phyloP scores from a whole-genome alignment of 2,113 vertebrate genomes.

The Podiceps cristatus region DNA sequence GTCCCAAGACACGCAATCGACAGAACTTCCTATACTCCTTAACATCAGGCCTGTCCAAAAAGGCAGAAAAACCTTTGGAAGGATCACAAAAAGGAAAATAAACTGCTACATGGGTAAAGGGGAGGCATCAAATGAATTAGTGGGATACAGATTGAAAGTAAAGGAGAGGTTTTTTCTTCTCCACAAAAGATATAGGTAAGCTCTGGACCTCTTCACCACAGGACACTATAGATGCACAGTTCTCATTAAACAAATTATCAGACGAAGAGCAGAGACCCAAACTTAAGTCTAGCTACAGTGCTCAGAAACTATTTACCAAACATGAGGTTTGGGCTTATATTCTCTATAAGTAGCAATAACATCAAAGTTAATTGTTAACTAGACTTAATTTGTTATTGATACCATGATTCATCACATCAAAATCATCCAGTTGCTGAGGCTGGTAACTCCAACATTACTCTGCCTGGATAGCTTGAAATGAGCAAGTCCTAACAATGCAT shows the following conservation, averaged over 20 bases:
- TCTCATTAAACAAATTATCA: neutral
- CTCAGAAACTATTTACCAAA: neutral
- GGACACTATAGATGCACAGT: neutral
- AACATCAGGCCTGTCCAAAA: neutral
- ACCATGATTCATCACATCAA: neutral
- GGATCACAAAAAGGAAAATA: neutral
- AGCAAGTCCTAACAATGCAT: neutral
- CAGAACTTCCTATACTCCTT: neutral
- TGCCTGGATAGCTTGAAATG: neutral
- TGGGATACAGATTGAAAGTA: neutral
- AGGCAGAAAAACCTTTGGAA: neutral
- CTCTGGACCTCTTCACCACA: neutral
- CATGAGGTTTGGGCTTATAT: neutral
- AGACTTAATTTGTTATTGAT: neutral
- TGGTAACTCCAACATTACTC: slow-evolving; percentile 34
- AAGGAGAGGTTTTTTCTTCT: neutral
- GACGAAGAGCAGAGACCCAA: neutral
- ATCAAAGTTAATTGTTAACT: neutral
- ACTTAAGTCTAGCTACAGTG: neutral
- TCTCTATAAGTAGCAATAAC: neutral
- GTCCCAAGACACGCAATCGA: neutral
- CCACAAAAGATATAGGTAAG: neutral
- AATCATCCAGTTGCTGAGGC: neutral
- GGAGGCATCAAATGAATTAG: neutral
- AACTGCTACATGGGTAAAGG: fast-evolving